Evolutionary conservation across 2,113 vertebrate species (phyloP).

Genomic region (Irena cyanogastra): DNA sequence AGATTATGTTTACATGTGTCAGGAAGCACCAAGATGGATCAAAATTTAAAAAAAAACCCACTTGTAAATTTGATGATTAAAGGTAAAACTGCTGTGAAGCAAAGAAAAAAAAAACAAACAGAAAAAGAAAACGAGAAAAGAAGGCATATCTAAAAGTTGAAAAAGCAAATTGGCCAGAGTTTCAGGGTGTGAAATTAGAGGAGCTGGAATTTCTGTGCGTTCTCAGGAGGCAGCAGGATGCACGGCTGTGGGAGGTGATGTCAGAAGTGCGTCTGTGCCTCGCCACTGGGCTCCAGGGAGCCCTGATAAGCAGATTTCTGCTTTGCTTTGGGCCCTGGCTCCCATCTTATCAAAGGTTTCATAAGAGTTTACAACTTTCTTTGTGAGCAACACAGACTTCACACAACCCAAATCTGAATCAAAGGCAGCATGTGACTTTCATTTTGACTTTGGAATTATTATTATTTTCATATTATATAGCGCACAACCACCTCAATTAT

Average conservation of each 20-base stretch:
- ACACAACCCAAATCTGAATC: background rate
- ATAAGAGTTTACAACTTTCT: background rate
- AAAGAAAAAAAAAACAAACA: background rate
- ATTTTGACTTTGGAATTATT: slow-evolving; percentile 25
- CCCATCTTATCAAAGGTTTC: background rate
- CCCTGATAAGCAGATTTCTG: background rate
- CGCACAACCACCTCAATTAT: background rate
- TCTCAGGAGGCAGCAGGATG: background rate
- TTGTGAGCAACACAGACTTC: background rate
- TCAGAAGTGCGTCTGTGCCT: background rate
- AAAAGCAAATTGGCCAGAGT: background rate
- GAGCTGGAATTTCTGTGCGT: background rate
- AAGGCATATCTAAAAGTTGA: background rate
- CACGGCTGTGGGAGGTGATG: background rate
- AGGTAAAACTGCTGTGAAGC: background rate
- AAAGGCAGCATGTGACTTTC: background rate
- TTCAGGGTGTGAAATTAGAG: background rate
- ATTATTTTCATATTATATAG: background rate
- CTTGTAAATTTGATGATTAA: background rate
- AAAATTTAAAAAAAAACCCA: background rate
- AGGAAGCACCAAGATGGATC: background rate
- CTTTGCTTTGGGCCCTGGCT: background rate
- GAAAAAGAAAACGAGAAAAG: background rate
- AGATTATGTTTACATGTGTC: background rate
- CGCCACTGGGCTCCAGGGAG: background rate